Evolutionary conservation across 2,888 invertebrate species (phyloP).

Genomic region (Platerodrilus igneus): DNA sequence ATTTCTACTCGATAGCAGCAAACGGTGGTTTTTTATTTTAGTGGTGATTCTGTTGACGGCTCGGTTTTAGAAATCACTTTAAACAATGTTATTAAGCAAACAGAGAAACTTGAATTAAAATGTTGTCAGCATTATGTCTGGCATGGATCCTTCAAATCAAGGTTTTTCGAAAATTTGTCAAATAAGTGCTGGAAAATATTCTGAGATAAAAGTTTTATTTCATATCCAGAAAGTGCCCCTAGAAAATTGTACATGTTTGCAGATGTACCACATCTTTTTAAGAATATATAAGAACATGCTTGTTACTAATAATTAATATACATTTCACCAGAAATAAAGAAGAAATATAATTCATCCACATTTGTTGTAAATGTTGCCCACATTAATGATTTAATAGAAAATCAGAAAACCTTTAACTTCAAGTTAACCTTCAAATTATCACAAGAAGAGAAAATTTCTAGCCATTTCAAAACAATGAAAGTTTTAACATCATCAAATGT

Average conservation of each 20-base stretch:
- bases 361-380: not conserved
- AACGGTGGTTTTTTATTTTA: no score
- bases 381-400: not conserved
- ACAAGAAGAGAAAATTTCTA: not conserved
- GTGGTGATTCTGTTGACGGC: no score
- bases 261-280: conserved; percentile 1
- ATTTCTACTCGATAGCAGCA: no score
- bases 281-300: no score
- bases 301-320: no score
- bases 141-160: conserved; percentile 1
- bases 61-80: no score
- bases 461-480: not conserved
- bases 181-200: not conserved
- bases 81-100: no score
- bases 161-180: not conserved
- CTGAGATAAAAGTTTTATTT: no score
- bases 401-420: not conserved
- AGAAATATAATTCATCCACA: not conserved
- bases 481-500: not conserved
- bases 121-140: no score
- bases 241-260: not conserved
- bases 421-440: not conserved
- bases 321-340: not conserved
- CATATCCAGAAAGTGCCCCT: not conserved
- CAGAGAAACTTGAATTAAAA: no score